These are phyloP conservation scores for Notechis scutatus DNA, from an alignment of 2,113 vertebrate species.

Conservation along the genomic window DNA sequence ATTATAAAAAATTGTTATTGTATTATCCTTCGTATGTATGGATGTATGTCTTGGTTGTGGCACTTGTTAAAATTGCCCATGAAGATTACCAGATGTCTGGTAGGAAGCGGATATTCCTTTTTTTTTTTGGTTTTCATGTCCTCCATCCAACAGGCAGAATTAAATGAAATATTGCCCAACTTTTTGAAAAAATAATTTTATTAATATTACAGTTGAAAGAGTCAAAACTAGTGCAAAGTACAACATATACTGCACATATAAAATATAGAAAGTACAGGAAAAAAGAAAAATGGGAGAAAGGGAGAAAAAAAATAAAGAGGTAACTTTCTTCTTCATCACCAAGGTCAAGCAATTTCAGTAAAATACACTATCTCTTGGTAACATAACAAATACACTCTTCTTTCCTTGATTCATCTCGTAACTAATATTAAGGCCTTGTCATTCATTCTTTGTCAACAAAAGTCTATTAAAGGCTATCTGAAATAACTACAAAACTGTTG, in stretches of 20 bases:
- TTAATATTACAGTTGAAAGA: not conserved
- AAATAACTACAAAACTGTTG: not conserved
- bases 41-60: not conserved
- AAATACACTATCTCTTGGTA: not conserved
- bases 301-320: not conserved
- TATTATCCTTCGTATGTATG: not conserved
- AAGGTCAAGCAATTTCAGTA: not conserved
- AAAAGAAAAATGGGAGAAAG: not conserved
- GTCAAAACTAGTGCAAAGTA: not conserved
- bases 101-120: not conserved
- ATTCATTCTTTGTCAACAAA: not conserved
- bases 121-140: not conserved
- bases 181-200: not conserved
- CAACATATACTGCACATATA: not conserved
- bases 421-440: not conserved
- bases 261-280: not conserved
- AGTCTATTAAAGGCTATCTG: not conserved
- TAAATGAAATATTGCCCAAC: not conserved
- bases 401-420: not conserved
- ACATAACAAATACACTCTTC: not conserved
- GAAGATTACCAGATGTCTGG: not conserved
- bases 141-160: not conserved
- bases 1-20: not conserved
- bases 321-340: not conserved
- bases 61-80: not conserved